Base-by-base conservation (phyloP, 2,888 invertebrate genomes). In the Leptarthrus brevirostris region DNA sequence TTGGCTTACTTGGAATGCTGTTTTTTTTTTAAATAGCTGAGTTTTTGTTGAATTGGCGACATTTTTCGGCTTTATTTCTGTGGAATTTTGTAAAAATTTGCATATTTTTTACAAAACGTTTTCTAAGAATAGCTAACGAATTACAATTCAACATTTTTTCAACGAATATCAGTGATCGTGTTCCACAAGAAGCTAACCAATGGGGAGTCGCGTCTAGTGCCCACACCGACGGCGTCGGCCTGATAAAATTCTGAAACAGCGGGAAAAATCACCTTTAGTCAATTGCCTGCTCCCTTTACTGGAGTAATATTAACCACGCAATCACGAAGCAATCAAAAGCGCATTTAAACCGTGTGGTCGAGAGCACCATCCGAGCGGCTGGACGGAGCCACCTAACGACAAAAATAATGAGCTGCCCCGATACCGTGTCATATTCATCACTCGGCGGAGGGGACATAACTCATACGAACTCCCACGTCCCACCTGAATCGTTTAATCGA, bases 401-500 rank as follows among this genome's bases (percentile, higher is more conserved):
- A 66, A 49, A 66, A 66, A 66, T 66, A 66, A 66, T 66, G 66
- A 66, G 49, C 16, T 61, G 26, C 24, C 26, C 49, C 49, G 49
- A 24, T 16, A 36, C 66, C 16, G 66, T 66, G 66, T 66, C 66
- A 66, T 66, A 66, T 66, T 47, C 66, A 66, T 66, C 66, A 66
- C 49, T 16, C 16, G 44, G 24, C 49, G 24, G 66, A 5, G 24
- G 47, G 20, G 47, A 66, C 66, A 66, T 66, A 47, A 66, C 5
- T 66, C 49, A 66, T n/a, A n/a, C 22, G 14, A 26, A 47, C 66
- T 66, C 66, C 66, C n/a, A n/a, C n/a, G n/a, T n/a, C n/a, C n/a
- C 66, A 66, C 66, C 66, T 66, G 66, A 66, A 66, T 66, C 66
- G 20, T 66, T 66, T 66, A 26, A 26, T 47, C 66, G 66, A 47